Conservation (phyloP, 2,888 invertebrate genomes). For the Aelia acuminata region DNA sequence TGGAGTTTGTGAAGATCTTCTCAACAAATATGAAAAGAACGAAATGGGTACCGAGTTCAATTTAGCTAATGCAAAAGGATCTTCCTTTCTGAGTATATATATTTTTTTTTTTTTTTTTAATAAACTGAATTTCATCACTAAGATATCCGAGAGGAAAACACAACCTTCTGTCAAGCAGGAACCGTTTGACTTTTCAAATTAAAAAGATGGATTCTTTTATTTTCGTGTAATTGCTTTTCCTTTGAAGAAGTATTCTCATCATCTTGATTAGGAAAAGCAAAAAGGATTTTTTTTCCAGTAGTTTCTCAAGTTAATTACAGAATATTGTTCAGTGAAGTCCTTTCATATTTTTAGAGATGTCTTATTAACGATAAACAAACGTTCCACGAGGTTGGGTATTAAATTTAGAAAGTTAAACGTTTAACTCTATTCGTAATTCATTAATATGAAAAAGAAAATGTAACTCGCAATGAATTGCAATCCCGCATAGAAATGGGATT, state of each 20-base stretch:
- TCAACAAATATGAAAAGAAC: not conserved
- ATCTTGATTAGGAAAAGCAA: not conserved
- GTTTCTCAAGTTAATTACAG: slow-evolving; percentile 31
- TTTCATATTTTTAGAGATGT: not conserved
- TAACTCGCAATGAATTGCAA: no score
- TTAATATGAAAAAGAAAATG: not conserved
- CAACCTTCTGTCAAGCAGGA: slow-evolving; percentile 1
- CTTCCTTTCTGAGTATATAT: no score
- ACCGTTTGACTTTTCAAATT: slow-evolving; percentile 33
- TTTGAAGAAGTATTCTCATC: slow-evolving; percentile 30
- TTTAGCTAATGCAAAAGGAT: slow-evolving; percentile 13
- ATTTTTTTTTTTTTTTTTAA: not conserved
- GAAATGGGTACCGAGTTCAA: not conserved
- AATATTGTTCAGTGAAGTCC: not conserved
- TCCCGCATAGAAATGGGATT: no score
- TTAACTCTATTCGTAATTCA: not conserved
- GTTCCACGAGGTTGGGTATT: not conserved
- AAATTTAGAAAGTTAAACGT: not conserved
- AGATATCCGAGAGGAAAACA: not conserved
- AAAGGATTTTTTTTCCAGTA: not conserved
- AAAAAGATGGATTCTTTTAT: slow-evolving; percentile 32
- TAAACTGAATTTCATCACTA: not conserved
- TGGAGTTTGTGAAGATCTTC: not conserved
- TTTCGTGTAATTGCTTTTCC: slow-evolving; percentile 33
- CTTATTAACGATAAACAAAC: slow-evolving; percentile 9